Conservation (phyloP, 2,797 vertebrate species). For the Chaetophractus vellerosus region DNA sequence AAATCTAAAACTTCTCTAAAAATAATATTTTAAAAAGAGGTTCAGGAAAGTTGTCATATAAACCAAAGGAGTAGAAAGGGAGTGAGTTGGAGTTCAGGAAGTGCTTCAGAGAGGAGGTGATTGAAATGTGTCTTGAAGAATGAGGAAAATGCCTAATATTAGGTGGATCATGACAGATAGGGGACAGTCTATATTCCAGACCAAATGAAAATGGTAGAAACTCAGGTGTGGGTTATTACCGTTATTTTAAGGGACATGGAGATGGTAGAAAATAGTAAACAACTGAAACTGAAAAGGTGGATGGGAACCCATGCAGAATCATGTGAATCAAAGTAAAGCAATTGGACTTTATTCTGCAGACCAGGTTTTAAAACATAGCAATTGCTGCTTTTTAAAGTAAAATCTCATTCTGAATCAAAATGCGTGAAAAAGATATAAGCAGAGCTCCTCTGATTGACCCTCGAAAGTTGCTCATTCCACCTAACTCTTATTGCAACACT, state of each 20-base stretch:
- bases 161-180: background rate
- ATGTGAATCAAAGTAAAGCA: background rate
- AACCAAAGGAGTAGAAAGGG: fast-evolving
- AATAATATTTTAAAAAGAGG: too few relatives aligned
- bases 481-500: background rate
- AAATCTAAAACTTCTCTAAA: too few relatives aligned
- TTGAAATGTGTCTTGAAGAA: background rate
- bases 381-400: background rate
- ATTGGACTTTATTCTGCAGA: background rate
- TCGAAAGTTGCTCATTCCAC: background rate
- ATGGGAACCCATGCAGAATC: background rate
- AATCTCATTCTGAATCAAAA: background rate
- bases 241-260: background rate
- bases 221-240: background rate
- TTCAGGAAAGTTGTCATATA: background rate
- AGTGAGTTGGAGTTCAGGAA: too few relatives aligned
- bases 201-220: background rate
- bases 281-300: background rate
- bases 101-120: background rate
- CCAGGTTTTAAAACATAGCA: background rate
- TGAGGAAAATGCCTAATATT: background rate
- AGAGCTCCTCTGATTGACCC: background rate
- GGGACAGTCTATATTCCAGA: background rate
- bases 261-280: background rate
- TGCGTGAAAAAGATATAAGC: too few relatives aligned